These are phyloP conservation scores for Pelmatolapia mariae DNA, from an alignment of 2,113 vertebrate genomes.

Conservation along the genomic window DNA sequence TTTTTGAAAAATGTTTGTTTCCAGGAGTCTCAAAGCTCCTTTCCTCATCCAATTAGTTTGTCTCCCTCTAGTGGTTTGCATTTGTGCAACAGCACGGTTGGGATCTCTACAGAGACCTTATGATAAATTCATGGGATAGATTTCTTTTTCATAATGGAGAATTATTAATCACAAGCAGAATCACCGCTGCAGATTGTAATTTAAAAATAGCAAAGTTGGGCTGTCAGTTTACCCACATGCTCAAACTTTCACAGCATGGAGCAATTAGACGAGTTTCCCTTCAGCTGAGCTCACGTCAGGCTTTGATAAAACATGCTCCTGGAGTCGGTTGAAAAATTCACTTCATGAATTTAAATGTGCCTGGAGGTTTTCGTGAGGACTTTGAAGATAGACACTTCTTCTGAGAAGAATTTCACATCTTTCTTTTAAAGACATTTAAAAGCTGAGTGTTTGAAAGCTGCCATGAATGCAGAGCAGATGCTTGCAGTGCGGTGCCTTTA, in stretches of 20 bases:
- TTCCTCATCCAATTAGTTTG: background rate
- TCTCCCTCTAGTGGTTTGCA: conserved; percentile 56
- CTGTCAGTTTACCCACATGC: background rate
- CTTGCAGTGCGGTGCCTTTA: background rate
- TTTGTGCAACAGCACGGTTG: background rate
- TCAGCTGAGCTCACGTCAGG: conserved; percentile 1
- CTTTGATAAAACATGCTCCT: conserved; percentile 11
- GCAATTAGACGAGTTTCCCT: conserved; percentile 29
- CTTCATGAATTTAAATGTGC: conserved; percentile 43
- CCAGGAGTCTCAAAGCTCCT: background rate
- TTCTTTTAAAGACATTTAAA: conserved; percentile 18
- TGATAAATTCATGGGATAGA: background rate
- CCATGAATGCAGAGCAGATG: conserved; percentile 4
- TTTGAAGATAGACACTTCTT: conserved; percentile 19
- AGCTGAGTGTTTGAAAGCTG: conserved; percentile 21
- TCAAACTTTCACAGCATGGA: conserved; percentile 39
- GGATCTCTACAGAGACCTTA: background rate
- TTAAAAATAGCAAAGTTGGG: conserved; percentile 5
- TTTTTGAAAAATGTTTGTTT: background rate
- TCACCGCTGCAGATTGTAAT: background rate
- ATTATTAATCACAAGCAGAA: conserved; percentile 7
- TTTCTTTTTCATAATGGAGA: background rate
- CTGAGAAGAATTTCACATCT: conserved; percentile 4
- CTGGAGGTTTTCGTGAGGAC: conserved; percentile 7
- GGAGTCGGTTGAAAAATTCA: conserved; percentile 21